Evolutionary conservation across 2,113 vertebrate species (phyloP).

Genomic region (Syrmaticus mikado): DNA sequence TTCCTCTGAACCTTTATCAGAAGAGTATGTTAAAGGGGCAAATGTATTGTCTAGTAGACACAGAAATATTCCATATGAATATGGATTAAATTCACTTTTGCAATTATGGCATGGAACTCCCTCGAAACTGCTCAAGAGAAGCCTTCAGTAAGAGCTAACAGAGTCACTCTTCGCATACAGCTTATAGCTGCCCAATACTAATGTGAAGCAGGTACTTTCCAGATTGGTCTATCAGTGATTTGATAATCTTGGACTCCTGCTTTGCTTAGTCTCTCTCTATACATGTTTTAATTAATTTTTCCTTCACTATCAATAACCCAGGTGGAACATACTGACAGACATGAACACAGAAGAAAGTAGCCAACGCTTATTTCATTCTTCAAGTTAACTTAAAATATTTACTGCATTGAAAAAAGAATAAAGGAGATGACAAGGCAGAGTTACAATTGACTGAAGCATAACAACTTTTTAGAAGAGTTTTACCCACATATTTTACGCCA

Average conservation of each 20-base stretch:
- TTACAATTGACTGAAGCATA: background rate
- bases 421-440: background rate
- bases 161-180: background rate
- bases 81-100: background rate
- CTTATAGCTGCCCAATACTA: background rate
- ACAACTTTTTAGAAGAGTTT: background rate
- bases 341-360: background rate
- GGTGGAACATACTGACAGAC: fast-evolving
- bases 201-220: background rate
- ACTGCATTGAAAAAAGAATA: background rate
- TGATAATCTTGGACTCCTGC: background rate
- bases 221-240: background rate
- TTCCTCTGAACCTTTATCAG: background rate
- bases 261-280: background rate
- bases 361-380: background rate
- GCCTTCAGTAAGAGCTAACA: background rate
- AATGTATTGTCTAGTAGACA: background rate
- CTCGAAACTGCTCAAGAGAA: background rate
- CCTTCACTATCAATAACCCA: background rate
- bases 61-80: background rate
- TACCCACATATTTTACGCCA: background rate
- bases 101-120: background rate
- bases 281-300: background rate
- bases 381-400: background rate
- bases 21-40: background rate